These are phyloP conservation scores for Nomada lathburiana DNA, from an alignment of 2,888 invertebrate genomes.

Conservation along the genomic window DNA sequence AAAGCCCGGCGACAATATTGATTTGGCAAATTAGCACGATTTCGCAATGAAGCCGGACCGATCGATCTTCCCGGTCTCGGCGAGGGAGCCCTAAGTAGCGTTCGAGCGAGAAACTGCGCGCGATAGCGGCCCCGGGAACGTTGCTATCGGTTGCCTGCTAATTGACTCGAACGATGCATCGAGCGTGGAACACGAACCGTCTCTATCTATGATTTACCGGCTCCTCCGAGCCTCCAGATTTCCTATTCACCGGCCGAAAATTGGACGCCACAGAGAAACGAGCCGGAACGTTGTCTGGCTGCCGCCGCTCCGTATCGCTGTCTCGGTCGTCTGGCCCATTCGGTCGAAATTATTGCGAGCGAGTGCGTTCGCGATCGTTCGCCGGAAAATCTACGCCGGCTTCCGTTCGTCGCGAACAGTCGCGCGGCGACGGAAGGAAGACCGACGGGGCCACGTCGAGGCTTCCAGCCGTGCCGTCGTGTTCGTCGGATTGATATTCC, in stretches of 20 bases:
- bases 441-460: background rate
- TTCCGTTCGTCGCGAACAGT: slow-evolving; percentile 8
- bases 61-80: background rate
- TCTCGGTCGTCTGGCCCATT: slow-evolving; percentile 34
- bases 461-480: background rate
- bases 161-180: slow-evolving; percentile 26
- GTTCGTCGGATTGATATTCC: background rate
- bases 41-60: slow-evolving; percentile 3
- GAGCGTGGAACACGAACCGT: background rate
- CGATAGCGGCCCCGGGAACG: background rate
- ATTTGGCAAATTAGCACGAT: slow-evolving; percentile 21
- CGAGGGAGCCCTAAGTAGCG: background rate
- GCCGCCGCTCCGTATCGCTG: slow-evolving; percentile 28
- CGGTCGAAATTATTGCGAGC: slow-evolving; percentile 62
- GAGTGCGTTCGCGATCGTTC: background rate
- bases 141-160: slow-evolving; percentile 33
- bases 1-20: slow-evolving; percentile 8
- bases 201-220: slow-evolving; percentile 60
- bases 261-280: slow-evolving; percentile 5
- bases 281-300: slow-evolving; percentile 4
- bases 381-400: background rate
- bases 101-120: background rate
- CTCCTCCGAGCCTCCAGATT: slow-evolving; percentile 30
- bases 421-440: background rate
- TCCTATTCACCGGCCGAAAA: slow-evolving; percentile 38